Percentiles rank a stretch among this genome's conserved stretches.
Evolutionary conservation across 2,888 invertebrate species (phyloP).

Genomic region (Calephelis perditalis): DNA sequence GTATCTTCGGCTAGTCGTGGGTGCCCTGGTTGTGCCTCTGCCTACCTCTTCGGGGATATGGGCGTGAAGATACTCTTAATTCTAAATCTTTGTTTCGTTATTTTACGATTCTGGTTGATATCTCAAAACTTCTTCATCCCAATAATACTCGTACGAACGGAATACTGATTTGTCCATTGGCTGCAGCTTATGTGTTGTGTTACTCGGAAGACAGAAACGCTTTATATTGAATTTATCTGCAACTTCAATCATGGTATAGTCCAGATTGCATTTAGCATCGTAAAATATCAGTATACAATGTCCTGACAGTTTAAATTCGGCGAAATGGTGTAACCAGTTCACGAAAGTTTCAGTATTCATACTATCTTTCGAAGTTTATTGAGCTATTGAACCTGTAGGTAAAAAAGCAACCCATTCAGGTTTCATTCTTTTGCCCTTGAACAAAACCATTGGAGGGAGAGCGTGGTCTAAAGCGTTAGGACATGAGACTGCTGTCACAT

Average conservation of each 20-base stretch:
- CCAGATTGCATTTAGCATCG: constrained; percentile 23
- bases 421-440: constrained; percentile 22
- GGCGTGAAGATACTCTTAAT: too few species aligned
- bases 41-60: too few species aligned
- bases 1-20: too few species aligned
- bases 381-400: constrained; percentile 22
- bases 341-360: constrained; percentile 14
- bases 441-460: not conserved
- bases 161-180: constrained; percentile 43
- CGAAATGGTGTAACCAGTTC: constrained; percentile 8
- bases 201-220: constrained; percentile 11
- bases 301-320: not conserved
- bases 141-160: constrained; percentile 39
- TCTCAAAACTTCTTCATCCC: constrained; percentile 40
- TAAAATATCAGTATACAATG: constrained; percentile 16
- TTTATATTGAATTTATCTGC: constrained; percentile 13
- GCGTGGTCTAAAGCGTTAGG: constrained; percentile 26
- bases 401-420: constrained; percentile 23
- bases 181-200: constrained; percentile 34
- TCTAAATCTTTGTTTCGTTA: constrained; percentile 8
- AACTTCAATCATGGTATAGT: constrained; percentile 16
- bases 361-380: constrained; percentile 26
- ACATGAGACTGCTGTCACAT: constrained; percentile 27
- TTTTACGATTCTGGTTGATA: constrained; percentile 30
- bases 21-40: too few species aligned